These are phyloP conservation scores for Atethmia centrago DNA, from an alignment of 2,888 invertebrate genomes.

Conservation along the genomic window DNA sequence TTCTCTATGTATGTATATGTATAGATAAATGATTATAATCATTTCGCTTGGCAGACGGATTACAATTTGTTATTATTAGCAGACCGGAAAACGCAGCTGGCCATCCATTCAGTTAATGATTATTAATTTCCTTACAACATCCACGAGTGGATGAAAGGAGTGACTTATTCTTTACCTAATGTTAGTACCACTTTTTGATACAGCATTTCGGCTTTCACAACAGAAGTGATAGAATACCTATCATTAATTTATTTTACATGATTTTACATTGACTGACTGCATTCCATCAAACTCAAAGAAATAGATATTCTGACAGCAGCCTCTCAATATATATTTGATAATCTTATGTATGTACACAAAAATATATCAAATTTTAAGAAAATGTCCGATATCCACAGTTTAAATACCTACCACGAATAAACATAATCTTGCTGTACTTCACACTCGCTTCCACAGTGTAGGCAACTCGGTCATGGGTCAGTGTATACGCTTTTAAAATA, in stretches of 20 bases:
- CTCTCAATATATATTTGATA: too few relatives aligned
- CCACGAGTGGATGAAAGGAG: neutral
- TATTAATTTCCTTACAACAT: conserved; percentile 8
- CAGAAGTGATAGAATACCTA: neutral
- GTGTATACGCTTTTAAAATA: too few relatives aligned
- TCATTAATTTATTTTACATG: neutral
- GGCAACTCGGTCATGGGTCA: too few relatives aligned
- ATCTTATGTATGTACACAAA: too few relatives aligned
- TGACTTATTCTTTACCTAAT: neutral
- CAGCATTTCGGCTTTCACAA: neutral
- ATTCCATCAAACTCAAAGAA: too few relatives aligned
- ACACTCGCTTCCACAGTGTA: too few relatives aligned
- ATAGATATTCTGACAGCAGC: too few relatives aligned
- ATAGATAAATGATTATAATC: neutral
- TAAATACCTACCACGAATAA: too few relatives aligned
- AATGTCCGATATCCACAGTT: too few relatives aligned
- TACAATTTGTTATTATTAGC: conserved; percentile 13
- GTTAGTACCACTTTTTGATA: neutral
- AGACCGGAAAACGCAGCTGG: neutral
- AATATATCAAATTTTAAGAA: too few relatives aligned
- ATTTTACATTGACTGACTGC: neutral
- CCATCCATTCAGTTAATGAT: conserved; percentile 20
- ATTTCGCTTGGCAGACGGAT: neutral
- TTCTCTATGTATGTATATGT: too few relatives aligned
- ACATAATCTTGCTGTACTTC: too few relatives aligned